These are phyloP conservation scores for Ichneumon xanthorius DNA, from an alignment of 2,888 invertebrate species.

Conservation along the genomic window DNA sequence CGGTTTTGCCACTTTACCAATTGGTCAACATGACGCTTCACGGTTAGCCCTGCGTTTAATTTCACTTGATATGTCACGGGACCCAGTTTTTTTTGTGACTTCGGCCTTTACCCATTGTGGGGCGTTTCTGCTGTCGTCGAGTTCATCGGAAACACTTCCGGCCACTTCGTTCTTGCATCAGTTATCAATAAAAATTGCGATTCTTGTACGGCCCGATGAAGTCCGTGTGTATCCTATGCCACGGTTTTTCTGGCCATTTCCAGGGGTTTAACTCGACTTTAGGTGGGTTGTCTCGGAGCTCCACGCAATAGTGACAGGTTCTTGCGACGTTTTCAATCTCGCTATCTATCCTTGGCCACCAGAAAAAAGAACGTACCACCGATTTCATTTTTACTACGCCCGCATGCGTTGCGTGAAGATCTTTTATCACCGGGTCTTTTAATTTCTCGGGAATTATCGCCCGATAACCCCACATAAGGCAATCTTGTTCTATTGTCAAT, in stretches of 20 bases:
- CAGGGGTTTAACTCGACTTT: slow-evolving; percentile 62
- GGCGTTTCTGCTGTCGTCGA: slow-evolving; percentile 35
- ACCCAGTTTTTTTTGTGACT: slow-evolving; percentile 38
- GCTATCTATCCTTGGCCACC: slow-evolving; percentile 68
- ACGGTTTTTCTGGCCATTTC: slow-evolving; percentile 69
- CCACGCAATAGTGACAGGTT: slow-evolving; percentile 57
- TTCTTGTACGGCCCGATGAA: slow-evolving; percentile 54
- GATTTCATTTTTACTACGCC: slow-evolving; percentile 65
- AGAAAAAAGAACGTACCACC: slow-evolving; percentile 65
- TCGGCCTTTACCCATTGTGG: slow-evolving; percentile 34
- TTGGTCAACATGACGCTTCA: slow-evolving; percentile 50
- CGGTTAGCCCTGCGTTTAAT: slow-evolving; percentile 9
- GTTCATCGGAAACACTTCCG: slow-evolving; percentile 32
- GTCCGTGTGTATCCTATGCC: slow-evolving; percentile 73
- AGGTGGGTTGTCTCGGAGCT: slow-evolving; percentile 44
- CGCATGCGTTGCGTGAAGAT: slow-evolving; percentile 59
- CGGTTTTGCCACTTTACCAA: neutral
- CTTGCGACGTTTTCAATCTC: slow-evolving; percentile 54
- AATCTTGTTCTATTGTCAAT: slow-evolving; percentile 55
- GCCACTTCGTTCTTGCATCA: slow-evolving; percentile 71
- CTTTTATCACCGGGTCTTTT: slow-evolving; percentile 31
- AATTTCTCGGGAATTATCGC: slow-evolving; percentile 53
- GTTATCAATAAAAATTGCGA: slow-evolving; percentile 70
- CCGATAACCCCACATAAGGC: slow-evolving; percentile 63
- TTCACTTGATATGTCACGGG: slow-evolving; percentile 55